Evolutionary conservation across 2,888 invertebrate genomes (phyloP), one percentile per base, ranked within the genome.

Genomic region (Tachina fera): DNA sequence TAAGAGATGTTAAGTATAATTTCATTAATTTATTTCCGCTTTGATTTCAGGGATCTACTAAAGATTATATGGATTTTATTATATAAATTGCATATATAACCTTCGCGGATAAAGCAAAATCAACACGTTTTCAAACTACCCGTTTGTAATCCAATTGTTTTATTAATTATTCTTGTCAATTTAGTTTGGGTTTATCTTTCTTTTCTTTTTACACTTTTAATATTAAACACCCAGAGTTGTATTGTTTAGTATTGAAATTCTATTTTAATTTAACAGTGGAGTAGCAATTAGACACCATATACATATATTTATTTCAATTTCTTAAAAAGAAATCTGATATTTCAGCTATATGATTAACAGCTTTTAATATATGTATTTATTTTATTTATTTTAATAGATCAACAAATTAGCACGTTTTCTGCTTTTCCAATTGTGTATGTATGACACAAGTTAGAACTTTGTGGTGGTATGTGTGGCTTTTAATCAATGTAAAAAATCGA

Each of bases 401-500:
- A 79, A 49, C 53, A 63, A 68, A 58, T 76, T 58, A 61, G 31
- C 74, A 82, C 78, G 74, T 75, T 77, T 80, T 60, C 41, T 68
- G 53, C 14, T 47, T 74, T 71, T 63, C 56, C 22, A 68, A 19
- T 41, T 49, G 51, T 49, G 13, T 49, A 49, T 45, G 31, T 71
- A 47, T 41, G 53, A 68, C 43, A 14, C 31, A 22, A 75, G 68
- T 47, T 45, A 45, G 68, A 70, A 45, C 19, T 65, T 68, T 31
- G 45, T 67, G 13, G 19, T 74, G 58, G 75, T 80, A 68, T 53
- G 81, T 49, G 47, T 56, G 68, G 47, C 43, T 82, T 81, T 80
- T 82, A 86, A 86, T 83, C 80, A 83, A 82, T 88, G 86, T 89
- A 91, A 90, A 91, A 90, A 90, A 91, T 91, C 91, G 91, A 91